These are phyloP conservation scores for Agrotis segetum DNA, from an alignment of 2,888 invertebrate species.

Conservation along the genomic window DNA sequence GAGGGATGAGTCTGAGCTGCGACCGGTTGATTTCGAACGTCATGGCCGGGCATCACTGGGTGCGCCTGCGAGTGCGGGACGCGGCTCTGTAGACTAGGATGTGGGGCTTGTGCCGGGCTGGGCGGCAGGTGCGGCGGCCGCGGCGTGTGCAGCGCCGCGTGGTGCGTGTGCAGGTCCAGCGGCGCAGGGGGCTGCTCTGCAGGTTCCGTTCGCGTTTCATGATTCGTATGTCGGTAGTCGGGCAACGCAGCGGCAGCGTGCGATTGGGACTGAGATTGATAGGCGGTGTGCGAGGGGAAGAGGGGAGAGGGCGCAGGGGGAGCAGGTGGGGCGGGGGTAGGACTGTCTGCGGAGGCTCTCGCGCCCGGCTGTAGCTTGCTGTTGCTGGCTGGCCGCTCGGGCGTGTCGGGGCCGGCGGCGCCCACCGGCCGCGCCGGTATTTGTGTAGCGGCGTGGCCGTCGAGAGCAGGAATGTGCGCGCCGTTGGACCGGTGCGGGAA, in stretches of 20 bases:
- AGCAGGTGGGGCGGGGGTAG: constrained; percentile 86
- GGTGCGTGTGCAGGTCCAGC: constrained; percentile 84
- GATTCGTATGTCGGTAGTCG: constrained; percentile 88
- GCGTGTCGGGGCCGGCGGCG: constrained; percentile 85
- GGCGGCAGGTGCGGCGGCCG: constrained; percentile 67
- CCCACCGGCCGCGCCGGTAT: constrained; percentile 86
- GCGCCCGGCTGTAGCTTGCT: constrained; percentile 87
- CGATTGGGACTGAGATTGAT: constrained; percentile 82
- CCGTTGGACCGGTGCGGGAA: constrained; percentile 87
- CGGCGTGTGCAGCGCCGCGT: constrained; percentile 80
- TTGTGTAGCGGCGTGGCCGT: constrained; percentile 86
- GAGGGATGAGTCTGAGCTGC: constrained; percentile 75
- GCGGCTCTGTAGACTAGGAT: constrained; percentile 80
- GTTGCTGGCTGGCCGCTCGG: constrained; percentile 86
- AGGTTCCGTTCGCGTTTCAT: constrained; percentile 90
- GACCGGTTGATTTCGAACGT: constrained; percentile 76
- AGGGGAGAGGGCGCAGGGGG: constrained; percentile 86
- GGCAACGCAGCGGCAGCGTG: constrained; percentile 87
- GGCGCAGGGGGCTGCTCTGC: constrained; percentile 79
- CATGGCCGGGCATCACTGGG: constrained; percentile 81
- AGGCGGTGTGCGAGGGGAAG: constrained; percentile 86
- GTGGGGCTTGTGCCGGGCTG: constrained; percentile 68
- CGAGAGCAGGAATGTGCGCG: constrained; percentile 86
- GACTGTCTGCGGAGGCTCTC: constrained; percentile 87
- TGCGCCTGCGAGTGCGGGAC: constrained; percentile 79